Evolutionary conservation across 2,797 vertebrate species (phyloP).

Genomic region (Pempheris klunzingeri): DNA sequence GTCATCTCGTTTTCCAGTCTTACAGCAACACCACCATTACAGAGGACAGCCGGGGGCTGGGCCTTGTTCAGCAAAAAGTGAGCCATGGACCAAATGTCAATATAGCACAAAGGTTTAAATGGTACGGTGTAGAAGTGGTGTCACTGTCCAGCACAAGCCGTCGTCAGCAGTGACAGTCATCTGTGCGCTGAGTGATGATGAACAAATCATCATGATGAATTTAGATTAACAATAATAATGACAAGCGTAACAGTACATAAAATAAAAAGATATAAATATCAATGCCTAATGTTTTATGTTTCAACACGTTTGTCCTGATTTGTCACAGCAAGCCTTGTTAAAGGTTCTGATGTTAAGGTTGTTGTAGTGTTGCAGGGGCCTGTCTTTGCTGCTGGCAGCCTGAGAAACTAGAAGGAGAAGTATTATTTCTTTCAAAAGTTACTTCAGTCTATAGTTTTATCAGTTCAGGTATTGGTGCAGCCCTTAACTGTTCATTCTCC

Average conservation of each 20-base stretch:
- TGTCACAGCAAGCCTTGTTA: too few species aligned
- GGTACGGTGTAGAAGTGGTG: too few species aligned
- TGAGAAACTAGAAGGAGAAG: neutral
- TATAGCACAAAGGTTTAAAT: neutral
- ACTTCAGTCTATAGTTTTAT: neutral
- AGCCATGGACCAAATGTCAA: neutral
- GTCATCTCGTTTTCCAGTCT: constrained; percentile 30
- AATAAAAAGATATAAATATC: too few species aligned
- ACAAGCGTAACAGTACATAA: too few species aligned
- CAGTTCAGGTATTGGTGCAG: too few species aligned
- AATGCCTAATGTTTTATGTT: too few species aligned
- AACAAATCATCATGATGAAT: too few species aligned
- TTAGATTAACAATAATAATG: neutral
- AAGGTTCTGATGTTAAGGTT: too few species aligned
- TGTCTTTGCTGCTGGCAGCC: too few species aligned
- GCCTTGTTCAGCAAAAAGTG: constrained; percentile 5
- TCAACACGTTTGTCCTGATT: too few species aligned
- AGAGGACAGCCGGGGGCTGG: neutral
- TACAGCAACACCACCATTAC: neutral
- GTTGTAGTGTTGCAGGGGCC: too few species aligned
- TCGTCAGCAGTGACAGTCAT: neutral
- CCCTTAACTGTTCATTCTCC: neutral
- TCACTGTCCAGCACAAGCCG: too few species aligned
- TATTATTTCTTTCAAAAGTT: neutral
- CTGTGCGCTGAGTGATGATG: neutral